These are phyloP conservation scores for Typhlichthys eigenmanni DNA, from an alignment of 2,797 vertebrate species.

Conservation along the genomic window DNA sequence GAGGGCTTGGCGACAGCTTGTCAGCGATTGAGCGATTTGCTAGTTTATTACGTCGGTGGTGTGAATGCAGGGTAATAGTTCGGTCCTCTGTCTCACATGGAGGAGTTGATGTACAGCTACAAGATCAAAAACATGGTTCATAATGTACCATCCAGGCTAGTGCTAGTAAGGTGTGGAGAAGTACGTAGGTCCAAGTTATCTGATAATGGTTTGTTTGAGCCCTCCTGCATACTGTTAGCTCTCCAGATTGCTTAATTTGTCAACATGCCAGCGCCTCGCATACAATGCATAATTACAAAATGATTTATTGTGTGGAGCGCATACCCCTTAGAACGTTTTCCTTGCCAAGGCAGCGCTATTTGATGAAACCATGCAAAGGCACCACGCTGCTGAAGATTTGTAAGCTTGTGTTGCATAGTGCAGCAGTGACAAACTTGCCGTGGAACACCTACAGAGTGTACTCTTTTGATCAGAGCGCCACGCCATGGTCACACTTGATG, in stretches of 20 bases:
- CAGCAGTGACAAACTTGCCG: slow-evolving; percentile 57
- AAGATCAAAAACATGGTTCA: slow-evolving; percentile 9
- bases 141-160: slow-evolving; percentile 3
- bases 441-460: slow-evolving; percentile 60
- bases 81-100: background rate
- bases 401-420: slow-evolving; percentile 55
- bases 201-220: slow-evolving; percentile 50
- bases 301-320: slow-evolving; percentile 64
- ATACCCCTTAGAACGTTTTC: slow-evolving; percentile 40
- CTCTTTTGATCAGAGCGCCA: slow-evolving; percentile 69
- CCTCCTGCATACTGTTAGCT: slow-evolving; percentile 39
- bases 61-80: too few relatives aligned
- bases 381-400: slow-evolving; percentile 55
- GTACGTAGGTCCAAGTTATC: slow-evolving; percentile 38
- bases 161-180: slow-evolving; percentile 9
- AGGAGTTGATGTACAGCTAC: slow-evolving; percentile 12
- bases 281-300: slow-evolving; percentile 70
- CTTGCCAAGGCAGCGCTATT: slow-evolving; percentile 9
- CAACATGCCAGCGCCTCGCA: slow-evolving; percentile 59
- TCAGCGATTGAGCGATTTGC: too few relatives aligned
- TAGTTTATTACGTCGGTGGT: too few relatives aligned
- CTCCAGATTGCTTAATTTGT: slow-evolving; percentile 68
- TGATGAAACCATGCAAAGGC: slow-evolving; percentile 53
- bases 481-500: slow-evolving; percentile 67
- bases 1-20: too few relatives aligned